Evolutionary conservation across 2,888 invertebrate genomes (phyloP).

Genomic region (Nephrotoma flavescens): DNA sequence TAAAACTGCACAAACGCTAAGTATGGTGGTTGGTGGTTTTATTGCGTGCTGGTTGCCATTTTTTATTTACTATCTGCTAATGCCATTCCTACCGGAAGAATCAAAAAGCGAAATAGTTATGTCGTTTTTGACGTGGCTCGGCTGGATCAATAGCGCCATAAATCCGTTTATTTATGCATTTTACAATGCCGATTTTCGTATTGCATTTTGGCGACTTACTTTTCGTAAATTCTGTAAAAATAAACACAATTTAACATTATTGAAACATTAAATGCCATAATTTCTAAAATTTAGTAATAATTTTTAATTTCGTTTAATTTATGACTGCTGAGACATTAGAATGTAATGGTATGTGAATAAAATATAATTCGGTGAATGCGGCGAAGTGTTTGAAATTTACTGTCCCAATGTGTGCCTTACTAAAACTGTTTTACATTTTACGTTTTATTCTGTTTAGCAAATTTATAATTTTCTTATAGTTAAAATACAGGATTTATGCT

Average conservation of each 20-base stretch:
- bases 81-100: slow-evolving; percentile 54
- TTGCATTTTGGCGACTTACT: slow-evolving; percentile 75
- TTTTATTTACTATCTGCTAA: slow-evolving; percentile 66
- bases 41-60: slow-evolving; percentile 82
- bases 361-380: not conserved
- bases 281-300: not conserved
- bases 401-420: not conserved
- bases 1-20: slow-evolving; percentile 76
- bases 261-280: not conserved
- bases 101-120: slow-evolving; percentile 48
- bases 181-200: slow-evolving; percentile 73
- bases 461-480: no score
- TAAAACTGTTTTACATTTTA: not conserved
- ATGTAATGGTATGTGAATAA: no score
- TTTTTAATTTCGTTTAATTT: not conserved
- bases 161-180: slow-evolving; percentile 87
- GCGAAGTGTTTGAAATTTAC: not conserved
- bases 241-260: not conserved
- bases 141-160: slow-evolving; percentile 81
- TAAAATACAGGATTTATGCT: not conserved
- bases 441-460: no score
- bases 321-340: no score
- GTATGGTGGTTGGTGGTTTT: slow-evolving; percentile 76
- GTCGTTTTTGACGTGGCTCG: slow-evolving; percentile 71
- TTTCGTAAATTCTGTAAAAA: slow-evolving; percentile 22